These are phyloP conservation scores for Chloroclystis v-ata DNA, from an alignment of 2,888 invertebrate genomes.

Conservation along the genomic window DNA sequence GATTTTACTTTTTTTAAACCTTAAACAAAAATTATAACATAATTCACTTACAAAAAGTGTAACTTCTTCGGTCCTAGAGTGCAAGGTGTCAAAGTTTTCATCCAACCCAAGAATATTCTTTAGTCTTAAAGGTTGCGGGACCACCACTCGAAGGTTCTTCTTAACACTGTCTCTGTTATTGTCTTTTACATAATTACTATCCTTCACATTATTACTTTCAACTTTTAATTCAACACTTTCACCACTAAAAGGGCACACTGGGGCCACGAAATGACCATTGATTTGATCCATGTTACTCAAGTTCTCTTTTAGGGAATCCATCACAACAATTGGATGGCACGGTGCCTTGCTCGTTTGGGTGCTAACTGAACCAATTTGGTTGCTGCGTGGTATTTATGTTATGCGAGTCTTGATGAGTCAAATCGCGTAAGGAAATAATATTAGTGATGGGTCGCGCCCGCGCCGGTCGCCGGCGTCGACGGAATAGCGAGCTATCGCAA, in stretches of 20 bases:
- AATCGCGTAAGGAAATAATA: constrained; percentile 46
- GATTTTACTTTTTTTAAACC: too few relatives aligned
- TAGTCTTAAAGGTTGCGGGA: constrained; percentile 60
- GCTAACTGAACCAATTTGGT: constrained; percentile 40
- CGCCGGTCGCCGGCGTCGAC: constrained; percentile 31
- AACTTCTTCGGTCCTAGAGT: constrained; percentile 52
- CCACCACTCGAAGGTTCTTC: constrained; percentile 56
- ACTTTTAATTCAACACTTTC: constrained; percentile 45
- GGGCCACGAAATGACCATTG: constrained; percentile 43
- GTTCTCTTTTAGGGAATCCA: constrained; percentile 31
- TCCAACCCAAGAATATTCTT: constrained; percentile 50
- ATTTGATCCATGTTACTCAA: constrained; percentile 43
- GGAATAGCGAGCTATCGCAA: constrained; percentile 33
- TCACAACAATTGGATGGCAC: constrained; percentile 39
- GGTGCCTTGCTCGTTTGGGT: constrained; percentile 29
- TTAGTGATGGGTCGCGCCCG: constrained; percentile 40
- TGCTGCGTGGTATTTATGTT: constrained; percentile 61
- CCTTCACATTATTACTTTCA: constrained; percentile 35
- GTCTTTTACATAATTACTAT: too few relatives aligned
- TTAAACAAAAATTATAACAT: neutral
- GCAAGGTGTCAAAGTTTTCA: constrained; percentile 56
- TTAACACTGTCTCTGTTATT: constrained; percentile 36
- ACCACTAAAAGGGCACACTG: constrained; percentile 55
- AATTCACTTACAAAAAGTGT: constrained; percentile 52
- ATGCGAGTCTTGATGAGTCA: constrained; percentile 44